Base-by-base conservation (phyloP, 2,888 invertebrate genomes). In the Xestia c-nigrum region DNA sequence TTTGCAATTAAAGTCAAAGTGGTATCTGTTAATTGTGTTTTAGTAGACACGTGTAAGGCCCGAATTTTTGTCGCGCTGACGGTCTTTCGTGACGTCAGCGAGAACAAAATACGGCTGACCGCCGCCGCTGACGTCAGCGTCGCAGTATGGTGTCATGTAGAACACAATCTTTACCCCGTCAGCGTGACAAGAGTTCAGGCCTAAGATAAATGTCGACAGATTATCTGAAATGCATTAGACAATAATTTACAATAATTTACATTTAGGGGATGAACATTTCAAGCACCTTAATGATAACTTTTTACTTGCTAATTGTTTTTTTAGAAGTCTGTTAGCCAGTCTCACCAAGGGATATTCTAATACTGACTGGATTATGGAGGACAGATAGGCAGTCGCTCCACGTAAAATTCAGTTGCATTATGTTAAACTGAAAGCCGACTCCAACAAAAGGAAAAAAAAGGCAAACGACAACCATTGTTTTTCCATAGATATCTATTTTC, bases 1-100 rank as follows among this genome's bases (percentile, higher is more conserved):
- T 83, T 83, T 78, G 59, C 47, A 83, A 78, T 57, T 67, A 67
- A 67, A 83, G 61, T 57, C 40, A 63, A 61, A 77, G 31, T 55
- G 67, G 76, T 76, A 65, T 21, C 52, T 64, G 47, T 43, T 64
- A 50, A 82, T 50, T 40, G 40, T 63, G 10, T 61, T 40, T 24
- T 57, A 10, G 5, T 12, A 24, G 14, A 46, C 9, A 46, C 38
- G 46, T 46, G 31, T 38, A n/a, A 31, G 3, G 31, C 31, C 31
- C 31, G 31, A 31, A 31, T 31, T 31, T 3, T 31, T 31, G 31
- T 31, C 31, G 31, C 1, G n/a, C n/a, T n/a, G n/a, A n/a, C n/a
- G n/a, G n/a, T n/a, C n/a, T n/a, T n/a, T 31, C 31, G 31, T 31
- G 31, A 1, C 31, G 31, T 31, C 31, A 31, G 31, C 31, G 31